These are phyloP conservation scores for Spinus olivaceus DNA, from an alignment of 2,797 vertebrate genomes.

Conservation along the genomic window DNA sequence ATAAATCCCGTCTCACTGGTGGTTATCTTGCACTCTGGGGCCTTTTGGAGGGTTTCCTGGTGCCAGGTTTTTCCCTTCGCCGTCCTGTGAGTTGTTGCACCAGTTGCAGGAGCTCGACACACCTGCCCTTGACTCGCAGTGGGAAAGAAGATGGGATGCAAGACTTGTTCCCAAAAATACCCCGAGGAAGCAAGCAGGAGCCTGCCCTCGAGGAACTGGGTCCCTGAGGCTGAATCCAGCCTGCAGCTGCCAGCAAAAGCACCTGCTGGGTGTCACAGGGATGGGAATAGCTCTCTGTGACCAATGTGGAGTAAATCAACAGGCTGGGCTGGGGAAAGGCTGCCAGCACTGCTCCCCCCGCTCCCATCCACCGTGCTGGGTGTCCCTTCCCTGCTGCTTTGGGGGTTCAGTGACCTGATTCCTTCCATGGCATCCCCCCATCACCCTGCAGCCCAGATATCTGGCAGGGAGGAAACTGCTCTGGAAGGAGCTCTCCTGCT, in stretches of 20 bases:
- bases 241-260: conserved; percentile 11
- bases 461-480: not conserved
- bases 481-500: accelerated
- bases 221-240: not conserved
- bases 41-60: not conserved
- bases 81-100: accelerated
- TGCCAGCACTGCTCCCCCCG: not conserved
- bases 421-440: not conserved
- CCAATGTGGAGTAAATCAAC: not conserved
- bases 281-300: conserved; percentile 6
- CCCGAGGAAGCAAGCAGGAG: not conserved
- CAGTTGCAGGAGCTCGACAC: not conserved
- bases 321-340: not conserved
- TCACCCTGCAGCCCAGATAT: not conserved
- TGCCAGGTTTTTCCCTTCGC: not conserved
- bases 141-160: not conserved
- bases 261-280: conserved; percentile 4
- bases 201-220: not conserved
- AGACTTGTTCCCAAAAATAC: conserved; percentile 1
- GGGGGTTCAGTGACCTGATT: not conserved
- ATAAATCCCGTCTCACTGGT: not conserved
- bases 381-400: not conserved
- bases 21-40: not conserved
- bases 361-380: accelerated
- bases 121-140: not conserved